Percentiles rank a stretch among this genome's conserved stretches.
These are phyloP conservation scores for Aproaerema taeniolella DNA, from an alignment of 2,888 invertebrate species.

Conservation along the genomic window DNA sequence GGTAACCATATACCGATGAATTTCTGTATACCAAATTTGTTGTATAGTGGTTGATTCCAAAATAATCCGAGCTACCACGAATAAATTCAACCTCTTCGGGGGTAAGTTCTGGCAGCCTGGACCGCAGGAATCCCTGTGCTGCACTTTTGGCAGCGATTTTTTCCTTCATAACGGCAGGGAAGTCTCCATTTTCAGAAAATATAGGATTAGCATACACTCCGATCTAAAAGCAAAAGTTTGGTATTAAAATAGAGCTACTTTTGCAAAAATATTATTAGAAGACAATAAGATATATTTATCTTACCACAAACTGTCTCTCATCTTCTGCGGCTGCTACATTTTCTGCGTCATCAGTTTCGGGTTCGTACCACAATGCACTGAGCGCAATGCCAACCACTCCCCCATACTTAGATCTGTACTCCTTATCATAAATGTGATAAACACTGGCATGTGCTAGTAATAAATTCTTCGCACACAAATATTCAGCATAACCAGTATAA, in stretches of 20 bases:
- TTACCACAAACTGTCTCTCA: too few relatives aligned
- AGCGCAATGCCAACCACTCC: constrained; percentile 61
- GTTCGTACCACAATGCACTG: constrained; percentile 70
- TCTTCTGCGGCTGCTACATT: constrained; percentile 57
- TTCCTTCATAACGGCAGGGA: constrained; percentile 47
- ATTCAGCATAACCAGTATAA: constrained; percentile 52
- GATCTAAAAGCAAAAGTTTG: constrained; percentile 22
- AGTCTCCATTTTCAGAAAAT: constrained; percentile 48
- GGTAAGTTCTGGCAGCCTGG: constrained; percentile 57
- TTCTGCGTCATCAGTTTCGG: constrained; percentile 42
- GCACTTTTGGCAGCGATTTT: constrained; percentile 47
- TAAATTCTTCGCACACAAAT: constrained; percentile 60
- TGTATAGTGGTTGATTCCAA: constrained; percentile 81
- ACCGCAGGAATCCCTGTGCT: constrained; percentile 46
- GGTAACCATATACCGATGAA: constrained; percentile 16
- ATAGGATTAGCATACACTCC: constrained; percentile 47
- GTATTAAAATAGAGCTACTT: too few relatives aligned
- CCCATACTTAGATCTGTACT: constrained; percentile 38
- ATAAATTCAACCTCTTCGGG: constrained; percentile 40
- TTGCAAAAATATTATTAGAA: too few relatives aligned
- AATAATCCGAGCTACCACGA: constrained; percentile 34
- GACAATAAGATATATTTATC: too few relatives aligned
- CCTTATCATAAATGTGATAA: constrained; percentile 44
- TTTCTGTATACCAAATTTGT: constrained; percentile 34
- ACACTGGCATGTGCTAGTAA: constrained; percentile 69